phyloP scores from a whole-genome alignment of 1,140 invertebrate species.

The Saccostrea cuccullata region DNA sequence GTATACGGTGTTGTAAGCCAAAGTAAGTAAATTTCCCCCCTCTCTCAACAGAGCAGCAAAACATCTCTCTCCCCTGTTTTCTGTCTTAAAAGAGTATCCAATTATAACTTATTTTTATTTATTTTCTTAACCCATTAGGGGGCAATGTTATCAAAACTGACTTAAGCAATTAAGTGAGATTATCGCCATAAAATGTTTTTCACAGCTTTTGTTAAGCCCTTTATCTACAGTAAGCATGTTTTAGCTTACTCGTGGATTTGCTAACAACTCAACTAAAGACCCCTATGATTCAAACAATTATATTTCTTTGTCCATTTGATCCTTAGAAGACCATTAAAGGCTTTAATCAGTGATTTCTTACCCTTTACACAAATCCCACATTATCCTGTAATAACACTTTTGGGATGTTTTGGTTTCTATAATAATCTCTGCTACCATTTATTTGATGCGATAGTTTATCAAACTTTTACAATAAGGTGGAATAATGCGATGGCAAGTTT shows the following conservation, averaged over 20 bases:
- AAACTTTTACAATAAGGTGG: background rate
- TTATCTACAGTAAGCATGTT: background rate
- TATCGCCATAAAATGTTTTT: background rate
- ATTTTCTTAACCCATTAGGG: background rate
- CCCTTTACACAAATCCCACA: background rate
- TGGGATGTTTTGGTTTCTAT: constrained; percentile 1
- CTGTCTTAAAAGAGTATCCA: background rate
- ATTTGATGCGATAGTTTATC: background rate
- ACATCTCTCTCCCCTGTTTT: background rate
- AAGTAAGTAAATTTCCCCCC: background rate
- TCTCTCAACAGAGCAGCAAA: background rate
- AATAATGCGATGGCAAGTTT: background rate
- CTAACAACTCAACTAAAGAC: background rate
- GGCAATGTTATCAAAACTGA: background rate
- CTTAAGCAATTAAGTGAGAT: background rate
- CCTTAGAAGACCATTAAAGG: constrained; percentile 1
- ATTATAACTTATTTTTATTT: background rate
- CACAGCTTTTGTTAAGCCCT: background rate
- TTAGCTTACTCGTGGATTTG: constrained; percentile 4
- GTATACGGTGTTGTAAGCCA: background rate
- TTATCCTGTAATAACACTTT: background rate
- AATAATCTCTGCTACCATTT: constrained; percentile 3
- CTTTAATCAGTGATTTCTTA: constrained; percentile 17
- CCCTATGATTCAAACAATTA: background rate
- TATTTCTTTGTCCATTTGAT: background rate